Conservation (phyloP, 2,797 vertebrate species). For the Eulemur coronatus region DNA sequence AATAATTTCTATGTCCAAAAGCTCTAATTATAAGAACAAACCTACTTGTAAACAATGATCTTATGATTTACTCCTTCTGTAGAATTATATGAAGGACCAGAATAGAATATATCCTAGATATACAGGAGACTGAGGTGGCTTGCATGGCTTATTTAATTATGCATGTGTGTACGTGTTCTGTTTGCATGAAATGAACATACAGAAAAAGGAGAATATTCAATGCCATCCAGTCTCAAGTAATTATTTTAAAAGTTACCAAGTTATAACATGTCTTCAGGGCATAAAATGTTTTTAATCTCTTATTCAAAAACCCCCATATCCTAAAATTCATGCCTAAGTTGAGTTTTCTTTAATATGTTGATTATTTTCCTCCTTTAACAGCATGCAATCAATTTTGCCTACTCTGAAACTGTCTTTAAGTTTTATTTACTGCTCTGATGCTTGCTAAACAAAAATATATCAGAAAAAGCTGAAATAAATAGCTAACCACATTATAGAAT, state of each 20-base stretch:
- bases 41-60: not conserved
- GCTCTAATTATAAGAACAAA: not conserved
- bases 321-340: not conserved
- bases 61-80: not conserved
- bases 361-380: not conserved
- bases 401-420: not conserved
- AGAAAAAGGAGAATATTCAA: not conserved
- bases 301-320: not conserved
- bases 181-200: not conserved
- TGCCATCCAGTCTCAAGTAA: not conserved
- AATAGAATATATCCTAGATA: not conserved
- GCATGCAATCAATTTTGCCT: not conserved
- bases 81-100: not conserved
- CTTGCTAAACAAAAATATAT: not conserved
- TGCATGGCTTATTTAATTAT: not conserved
- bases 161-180: not conserved
- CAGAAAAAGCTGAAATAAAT: not conserved
- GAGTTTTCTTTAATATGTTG: conserved; percentile 14
- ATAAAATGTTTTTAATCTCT: not conserved
- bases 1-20: conserved; percentile 1
- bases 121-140: not conserved
- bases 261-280: not conserved
- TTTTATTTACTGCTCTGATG: not conserved
- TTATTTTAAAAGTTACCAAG: conserved; percentile 39
- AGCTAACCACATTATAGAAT: not conserved